Evolutionary conservation across 2,888 invertebrate genomes (phyloP).

Genomic region (Schizaphis graminum): DNA sequence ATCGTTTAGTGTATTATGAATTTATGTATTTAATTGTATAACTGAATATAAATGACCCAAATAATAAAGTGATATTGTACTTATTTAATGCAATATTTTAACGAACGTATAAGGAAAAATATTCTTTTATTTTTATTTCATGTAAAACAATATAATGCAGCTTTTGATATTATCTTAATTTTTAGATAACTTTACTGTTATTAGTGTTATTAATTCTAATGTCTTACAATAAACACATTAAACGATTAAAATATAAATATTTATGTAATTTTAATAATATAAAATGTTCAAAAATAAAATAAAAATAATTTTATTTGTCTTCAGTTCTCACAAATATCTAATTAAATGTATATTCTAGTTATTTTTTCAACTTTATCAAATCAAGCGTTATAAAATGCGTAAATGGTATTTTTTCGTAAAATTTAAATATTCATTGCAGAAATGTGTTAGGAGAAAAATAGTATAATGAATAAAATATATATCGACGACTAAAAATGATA

Average conservation of each 20-base stretch:
- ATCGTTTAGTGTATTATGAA: neutral
- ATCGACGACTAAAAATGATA: neutral
- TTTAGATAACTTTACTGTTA: neutral
- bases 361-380: neutral
- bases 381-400: neutral
- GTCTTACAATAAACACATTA: neutral
- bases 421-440: neutral
- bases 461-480: neutral
- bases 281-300: neutral
- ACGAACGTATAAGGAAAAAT: neutral
- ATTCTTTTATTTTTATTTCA: neutral
- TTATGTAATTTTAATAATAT: neutral
- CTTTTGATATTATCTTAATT: neutral
- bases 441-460: neutral
- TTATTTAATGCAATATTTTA: neutral
- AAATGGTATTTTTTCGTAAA: neutral
- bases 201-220: neutral
- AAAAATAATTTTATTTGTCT: neutral
- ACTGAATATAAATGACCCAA: neutral
- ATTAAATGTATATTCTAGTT: neutral
- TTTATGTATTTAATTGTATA: neutral
- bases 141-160: neutral
- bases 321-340: neutral
- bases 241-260: neutral
- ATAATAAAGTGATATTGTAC: neutral